Percentiles rank a stretch among this genome's conserved stretches.
Evolutionary conservation across 2,888 invertebrate species (phyloP).

Genomic region (Orthonychiurus folsomi): DNA sequence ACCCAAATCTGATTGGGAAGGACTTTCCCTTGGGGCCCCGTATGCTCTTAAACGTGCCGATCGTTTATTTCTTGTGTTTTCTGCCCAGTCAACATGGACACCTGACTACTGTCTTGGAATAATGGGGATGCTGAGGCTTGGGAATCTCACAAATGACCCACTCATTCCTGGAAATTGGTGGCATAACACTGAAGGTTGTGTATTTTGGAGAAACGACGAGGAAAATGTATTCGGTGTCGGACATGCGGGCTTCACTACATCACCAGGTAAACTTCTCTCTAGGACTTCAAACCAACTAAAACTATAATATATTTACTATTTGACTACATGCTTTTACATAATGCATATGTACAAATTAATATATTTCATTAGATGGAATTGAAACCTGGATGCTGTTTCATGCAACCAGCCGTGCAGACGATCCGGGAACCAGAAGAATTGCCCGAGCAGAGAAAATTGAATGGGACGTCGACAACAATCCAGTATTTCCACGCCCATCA

Average conservation of each 20-base stretch:
- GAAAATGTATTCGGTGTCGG: conserved; percentile 35
- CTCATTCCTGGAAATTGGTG: conserved; percentile 32
- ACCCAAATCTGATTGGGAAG: conserved; percentile 32
- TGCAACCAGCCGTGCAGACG: conserved; percentile 18
- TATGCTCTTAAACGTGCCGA: conserved; percentile 30
- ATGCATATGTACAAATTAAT: background rate
- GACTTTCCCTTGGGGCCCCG: conserved; percentile 31
- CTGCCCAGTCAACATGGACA: conserved; percentile 36
- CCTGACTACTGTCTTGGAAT: conserved; percentile 36
- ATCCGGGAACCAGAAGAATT: conserved; percentile 15
- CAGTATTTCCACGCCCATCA: conserved; percentile 24
- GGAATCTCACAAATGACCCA: conserved; percentile 19
- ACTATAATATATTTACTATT: background rate
- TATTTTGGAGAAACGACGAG: conserved; percentile 34
- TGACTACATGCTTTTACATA: conserved; percentile 7
- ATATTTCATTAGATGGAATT: conserved; percentile 12
- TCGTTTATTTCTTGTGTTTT: conserved; percentile 33
- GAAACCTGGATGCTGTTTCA: conserved; percentile 29
- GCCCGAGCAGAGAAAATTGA: conserved; percentile 25
- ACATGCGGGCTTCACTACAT: conserved; percentile 31
- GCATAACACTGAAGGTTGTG: conserved; percentile 21
- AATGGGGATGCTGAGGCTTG: conserved; percentile 35
- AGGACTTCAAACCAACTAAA: no score
- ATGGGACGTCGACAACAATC: conserved; percentile 20
- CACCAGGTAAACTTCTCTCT: background rate